These are phyloP conservation scores for Scolopax mira DNA, from an alignment of 2,113 vertebrate species.

Conservation along the genomic window DNA sequence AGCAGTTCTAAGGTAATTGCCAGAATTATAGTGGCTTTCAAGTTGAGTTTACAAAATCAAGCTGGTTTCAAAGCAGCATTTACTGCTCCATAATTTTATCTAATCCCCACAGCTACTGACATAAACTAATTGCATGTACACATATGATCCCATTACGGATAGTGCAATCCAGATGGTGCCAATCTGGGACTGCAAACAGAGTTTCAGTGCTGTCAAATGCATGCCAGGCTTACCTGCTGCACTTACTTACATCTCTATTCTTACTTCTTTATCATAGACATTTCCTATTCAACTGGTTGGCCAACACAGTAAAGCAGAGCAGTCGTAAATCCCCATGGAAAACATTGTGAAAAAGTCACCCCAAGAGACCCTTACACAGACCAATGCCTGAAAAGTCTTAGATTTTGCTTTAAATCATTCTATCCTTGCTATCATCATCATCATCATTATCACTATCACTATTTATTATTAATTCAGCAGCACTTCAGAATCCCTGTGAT, in stretches of 20 bases:
- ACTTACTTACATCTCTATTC: neutral
- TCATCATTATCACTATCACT: neutral
- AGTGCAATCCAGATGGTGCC: slow-evolving; percentile 62
- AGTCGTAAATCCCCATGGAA: neutral
- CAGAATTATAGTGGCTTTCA: slow-evolving; percentile 27
- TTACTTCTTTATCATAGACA: neutral
- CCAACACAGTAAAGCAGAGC: neutral
- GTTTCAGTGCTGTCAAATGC: slow-evolving; percentile 29
- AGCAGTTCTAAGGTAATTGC: slow-evolving; percentile 6
- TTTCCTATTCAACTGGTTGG: neutral
- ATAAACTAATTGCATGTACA: slow-evolving; percentile 57
- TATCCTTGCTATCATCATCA: neutral
- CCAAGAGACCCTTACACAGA: neutral
- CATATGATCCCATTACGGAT: slow-evolving; percentile 45
- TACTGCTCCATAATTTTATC: slow-evolving; percentile 42
- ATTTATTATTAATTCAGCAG: neutral
- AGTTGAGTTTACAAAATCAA: slow-evolving; percentile 50
- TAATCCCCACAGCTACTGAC: slow-evolving; percentile 55
- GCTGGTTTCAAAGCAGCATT: slow-evolving; percentile 44
- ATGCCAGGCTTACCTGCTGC: slow-evolving; percentile 24
- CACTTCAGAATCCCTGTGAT: neutral
- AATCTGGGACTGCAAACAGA: slow-evolving; percentile 3
- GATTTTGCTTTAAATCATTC: neutral
- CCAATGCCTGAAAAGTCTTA: neutral
- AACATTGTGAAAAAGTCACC: neutral